Base-by-base conservation (phyloP, 2,888 invertebrate species). In the Noctua janthe region DNA sequence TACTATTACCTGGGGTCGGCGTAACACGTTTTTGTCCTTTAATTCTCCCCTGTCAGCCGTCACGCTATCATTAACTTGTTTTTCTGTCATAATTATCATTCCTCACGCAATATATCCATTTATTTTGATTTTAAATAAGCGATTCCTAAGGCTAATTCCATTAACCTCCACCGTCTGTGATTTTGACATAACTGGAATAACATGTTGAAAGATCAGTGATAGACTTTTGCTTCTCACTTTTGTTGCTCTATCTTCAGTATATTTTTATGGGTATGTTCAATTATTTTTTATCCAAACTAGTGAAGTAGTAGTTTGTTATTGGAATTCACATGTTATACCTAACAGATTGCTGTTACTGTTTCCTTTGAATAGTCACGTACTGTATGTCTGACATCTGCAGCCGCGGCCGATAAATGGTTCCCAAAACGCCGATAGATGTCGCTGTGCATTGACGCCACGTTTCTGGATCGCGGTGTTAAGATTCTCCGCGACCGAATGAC, bases 391-490 rank as follows among this genome's bases (percentile, higher is more conserved):
- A 59, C n/a, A 59, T 56, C 20, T n/a, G 13, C 54, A 56, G 8
- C 23, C 23, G 11, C 56, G 23, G 23, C 23, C 43, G 8, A 1
- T 17, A 23, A 51, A 35, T 35, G 13, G 51, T 73, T 73, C 29
- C 13, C 6, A 35, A 47, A 20, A 15, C 29, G 8, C 13, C 47
- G 20, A 23, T 62, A 73, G 73, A 73, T 73, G 73, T 20, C 47
- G 62, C 5, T 73, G 73, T 35, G 10, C 62, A 47, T 47, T 62
- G 20, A 47, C 43, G 29, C n/a, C 47, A 43, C 29, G 1, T 73
- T 73, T 23, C 20, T 76, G 72, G 72, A 72, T 76, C 72, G 62
- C 76, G 76, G 72, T 76, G 72, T 76, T 76, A 76, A 76, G 72
- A 76, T 72, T 76, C 72, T 51, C 76, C 62, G 62, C 72, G 62